Evolutionary conservation across 1,140 invertebrate species (phyloP).

Genomic region (Tetragnatha versicolor): DNA sequence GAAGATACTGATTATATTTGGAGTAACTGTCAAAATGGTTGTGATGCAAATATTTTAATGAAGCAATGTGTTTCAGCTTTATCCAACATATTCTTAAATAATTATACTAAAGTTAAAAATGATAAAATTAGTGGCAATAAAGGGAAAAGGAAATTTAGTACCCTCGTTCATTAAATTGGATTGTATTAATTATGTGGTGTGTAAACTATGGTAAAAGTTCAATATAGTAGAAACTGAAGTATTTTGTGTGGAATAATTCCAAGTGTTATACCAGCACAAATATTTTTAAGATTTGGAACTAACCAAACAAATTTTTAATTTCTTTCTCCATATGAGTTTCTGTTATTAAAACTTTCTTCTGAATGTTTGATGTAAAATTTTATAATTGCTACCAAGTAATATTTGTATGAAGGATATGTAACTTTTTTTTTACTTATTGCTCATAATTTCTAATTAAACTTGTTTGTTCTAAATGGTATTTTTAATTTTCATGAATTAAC

Average conservation of each 20-base stretch:
- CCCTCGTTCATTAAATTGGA: not conserved
- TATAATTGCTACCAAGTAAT: no score
- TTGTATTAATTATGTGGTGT: not conserved
- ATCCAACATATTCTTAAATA: not conserved
- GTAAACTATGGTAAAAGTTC: not conserved
- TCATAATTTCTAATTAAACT: no score
- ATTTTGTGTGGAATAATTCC: not conserved
- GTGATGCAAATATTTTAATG: no score
- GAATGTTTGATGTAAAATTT: no score
- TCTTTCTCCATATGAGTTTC: not conserved
- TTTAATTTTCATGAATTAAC: no score
- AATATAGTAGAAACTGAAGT: not conserved
- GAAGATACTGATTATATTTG: not conserved
- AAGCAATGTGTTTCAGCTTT: not conserved
- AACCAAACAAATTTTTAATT: not conserved
- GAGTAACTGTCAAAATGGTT: not conserved
- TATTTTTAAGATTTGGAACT: not conserved
- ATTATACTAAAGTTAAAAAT: not conserved
- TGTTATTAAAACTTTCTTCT: no score
- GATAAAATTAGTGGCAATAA: not conserved
- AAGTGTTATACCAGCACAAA: not conserved
- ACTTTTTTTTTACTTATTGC: no score
- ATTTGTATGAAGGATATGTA: no score
- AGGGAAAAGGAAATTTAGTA: not conserved
- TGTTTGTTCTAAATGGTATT: no score